Conservation (phyloP, 2,888 invertebrate genomes). For the Acrocera orbiculus region DNA sequence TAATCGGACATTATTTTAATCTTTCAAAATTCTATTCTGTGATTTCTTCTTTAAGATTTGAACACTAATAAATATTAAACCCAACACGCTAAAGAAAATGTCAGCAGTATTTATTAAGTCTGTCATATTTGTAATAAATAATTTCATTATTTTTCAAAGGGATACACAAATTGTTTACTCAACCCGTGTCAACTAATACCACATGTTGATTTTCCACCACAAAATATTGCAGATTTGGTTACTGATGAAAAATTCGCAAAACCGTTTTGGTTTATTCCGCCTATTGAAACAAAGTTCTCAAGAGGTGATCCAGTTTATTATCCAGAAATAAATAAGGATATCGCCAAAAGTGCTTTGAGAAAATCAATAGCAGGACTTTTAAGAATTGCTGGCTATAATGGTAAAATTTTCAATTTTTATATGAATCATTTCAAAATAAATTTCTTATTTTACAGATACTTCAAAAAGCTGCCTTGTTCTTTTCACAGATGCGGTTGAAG, state of each 20-base stretch:
- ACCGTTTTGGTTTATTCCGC: slow-evolving; percentile 28
- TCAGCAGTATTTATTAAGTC: too few relatives aligned
- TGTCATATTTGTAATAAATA: too few relatives aligned
- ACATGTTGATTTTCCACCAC: slow-evolving; percentile 27
- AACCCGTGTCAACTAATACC: slow-evolving; percentile 30
- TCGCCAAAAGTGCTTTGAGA: slow-evolving; percentile 20
- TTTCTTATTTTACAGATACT: slow-evolving; percentile 15
- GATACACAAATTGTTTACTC: slow-evolving; percentile 23
- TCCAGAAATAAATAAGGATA: slow-evolving; percentile 18
- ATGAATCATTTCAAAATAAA: background rate
- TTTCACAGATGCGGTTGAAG: slow-evolving; percentile 25
- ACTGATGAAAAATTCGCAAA: slow-evolving; percentile 25
- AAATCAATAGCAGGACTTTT: slow-evolving; percentile 27
- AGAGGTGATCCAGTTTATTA: slow-evolving; percentile 20
- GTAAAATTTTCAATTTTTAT: slow-evolving; percentile 4
- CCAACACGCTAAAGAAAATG: too few relatives aligned
- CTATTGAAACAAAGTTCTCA: slow-evolving; percentile 22
- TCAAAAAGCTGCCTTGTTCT: slow-evolving; percentile 23
- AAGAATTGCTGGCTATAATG: slow-evolving; percentile 25
- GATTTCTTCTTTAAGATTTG: too few relatives aligned
- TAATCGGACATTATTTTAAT: too few relatives aligned
- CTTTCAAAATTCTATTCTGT: too few relatives aligned
- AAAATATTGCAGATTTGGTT: slow-evolving; percentile 25
- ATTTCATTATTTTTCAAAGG: slow-evolving; percentile 17
- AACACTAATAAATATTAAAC: too few relatives aligned